These are phyloP conservation scores for Drosophila sucinea DNA, from an alignment of 1,140 invertebrate genomes.

Conservation along the genomic window DNA sequence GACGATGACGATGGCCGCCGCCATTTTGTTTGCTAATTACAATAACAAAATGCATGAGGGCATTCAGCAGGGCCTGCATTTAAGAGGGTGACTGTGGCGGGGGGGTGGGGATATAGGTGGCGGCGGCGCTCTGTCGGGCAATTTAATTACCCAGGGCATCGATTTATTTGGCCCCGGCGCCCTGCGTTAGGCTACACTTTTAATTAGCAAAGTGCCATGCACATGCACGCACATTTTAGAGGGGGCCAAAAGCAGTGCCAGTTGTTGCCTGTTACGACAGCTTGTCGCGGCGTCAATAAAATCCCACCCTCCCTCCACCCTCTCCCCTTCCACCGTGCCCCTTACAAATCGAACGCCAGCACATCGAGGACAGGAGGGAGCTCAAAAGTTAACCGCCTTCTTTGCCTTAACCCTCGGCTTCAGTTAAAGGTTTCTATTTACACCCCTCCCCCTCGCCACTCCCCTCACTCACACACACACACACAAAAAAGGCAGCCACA, in stretches of 20 bases:
- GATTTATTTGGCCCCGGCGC: slow-evolving; percentile 70
- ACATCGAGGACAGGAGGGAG: slow-evolving; percentile 14
- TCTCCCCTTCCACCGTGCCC: background rate
- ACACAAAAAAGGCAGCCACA: slow-evolving; percentile 71
- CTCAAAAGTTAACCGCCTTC: slow-evolving; percentile 1
- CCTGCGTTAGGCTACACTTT: slow-evolving; percentile 71
- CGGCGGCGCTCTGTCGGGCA: slow-evolving; percentile 56
- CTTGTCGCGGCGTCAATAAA: slow-evolving; percentile 39
- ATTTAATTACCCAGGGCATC: slow-evolving; percentile 78
- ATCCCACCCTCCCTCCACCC: background rate
- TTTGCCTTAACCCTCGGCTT: slow-evolving; percentile 6
- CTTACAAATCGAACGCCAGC: background rate
- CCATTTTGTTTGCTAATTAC: slow-evolving; percentile 79
- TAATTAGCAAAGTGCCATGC: slow-evolving; percentile 81
- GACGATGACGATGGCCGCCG: slow-evolving; percentile 43
- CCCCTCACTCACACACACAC: slow-evolving; percentile 45
- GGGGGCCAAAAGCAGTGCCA: slow-evolving; percentile 45
- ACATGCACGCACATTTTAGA: slow-evolving; percentile 62
- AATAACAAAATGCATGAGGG: slow-evolving; percentile 67
- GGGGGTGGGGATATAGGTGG: no score
- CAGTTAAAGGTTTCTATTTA: slow-evolving; percentile 66
- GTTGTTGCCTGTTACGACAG: slow-evolving; percentile 62
- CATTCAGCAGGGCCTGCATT: slow-evolving; percentile 8
- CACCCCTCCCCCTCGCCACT: slow-evolving; percentile 24
- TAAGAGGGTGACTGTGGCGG: background rate